A percentile compares a stretch with the other conserved stretches of the same genome.
phyloP scores from a whole-genome alignment of 2,888 invertebrate genomes.

The Eupithecia insigniata region DNA sequence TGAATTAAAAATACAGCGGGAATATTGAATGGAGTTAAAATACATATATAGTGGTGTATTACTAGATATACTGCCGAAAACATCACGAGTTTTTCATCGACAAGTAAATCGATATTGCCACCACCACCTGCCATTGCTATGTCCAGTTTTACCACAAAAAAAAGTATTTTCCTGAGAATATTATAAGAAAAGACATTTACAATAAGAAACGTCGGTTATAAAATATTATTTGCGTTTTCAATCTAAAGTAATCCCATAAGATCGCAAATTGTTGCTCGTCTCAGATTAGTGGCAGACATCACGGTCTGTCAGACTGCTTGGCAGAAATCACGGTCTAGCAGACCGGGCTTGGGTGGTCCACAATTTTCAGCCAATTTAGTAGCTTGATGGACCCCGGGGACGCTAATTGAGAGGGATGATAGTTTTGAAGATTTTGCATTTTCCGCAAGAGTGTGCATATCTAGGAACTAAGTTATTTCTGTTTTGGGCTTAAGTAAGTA shows the following conservation, averaged over 20 bases:
- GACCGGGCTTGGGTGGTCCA: slow-evolving; percentile 19
- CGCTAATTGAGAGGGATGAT: slow-evolving; percentile 36
- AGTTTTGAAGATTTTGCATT: slow-evolving; percentile 25
- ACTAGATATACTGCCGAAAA: neutral
- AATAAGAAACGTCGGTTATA: neutral
- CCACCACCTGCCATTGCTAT: neutral
- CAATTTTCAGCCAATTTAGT: slow-evolving; percentile 45
- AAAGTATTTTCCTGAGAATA: neutral
- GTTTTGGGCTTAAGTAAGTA: neutral
- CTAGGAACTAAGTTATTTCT: neutral
- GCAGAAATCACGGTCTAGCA: slow-evolving; percentile 15
- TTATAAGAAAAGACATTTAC: neutral
- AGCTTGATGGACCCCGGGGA: slow-evolving; percentile 34
- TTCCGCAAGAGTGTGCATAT: neutral
- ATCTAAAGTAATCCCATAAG: slow-evolving; percentile 5
- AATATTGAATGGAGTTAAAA: neutral
- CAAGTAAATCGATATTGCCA: neutral
- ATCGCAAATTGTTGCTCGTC: slow-evolving; percentile 6
- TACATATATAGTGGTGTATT: neutral
- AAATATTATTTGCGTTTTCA: slow-evolving; percentile 1
- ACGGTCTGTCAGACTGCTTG: slow-evolving; percentile 1
- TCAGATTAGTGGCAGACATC: slow-evolving; percentile 2
- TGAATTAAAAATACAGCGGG: neutral
- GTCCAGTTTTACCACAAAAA: neutral
- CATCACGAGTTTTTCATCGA: neutral